Evolutionary conservation across 2,888 invertebrate species (phyloP).

Genomic region (Amphipyra tragopoginis): DNA sequence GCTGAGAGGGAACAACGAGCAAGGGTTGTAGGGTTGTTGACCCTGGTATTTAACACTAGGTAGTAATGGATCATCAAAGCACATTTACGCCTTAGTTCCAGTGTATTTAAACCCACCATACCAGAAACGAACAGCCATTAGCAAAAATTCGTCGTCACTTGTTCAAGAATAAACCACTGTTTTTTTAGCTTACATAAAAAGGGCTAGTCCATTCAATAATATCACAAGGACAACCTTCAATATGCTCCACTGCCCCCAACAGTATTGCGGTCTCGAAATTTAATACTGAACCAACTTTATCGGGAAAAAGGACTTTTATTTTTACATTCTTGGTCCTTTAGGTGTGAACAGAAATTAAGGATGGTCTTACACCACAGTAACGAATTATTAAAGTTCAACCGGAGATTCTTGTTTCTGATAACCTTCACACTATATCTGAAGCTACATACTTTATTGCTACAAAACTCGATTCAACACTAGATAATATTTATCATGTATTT

Average conservation of each 20-base stretch:
- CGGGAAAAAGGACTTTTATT: constrained; percentile 11
- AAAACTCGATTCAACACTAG: no score
- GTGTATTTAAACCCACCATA: no score
- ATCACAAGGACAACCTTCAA: constrained; percentile 41
- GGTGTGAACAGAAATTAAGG: constrained; percentile 20
- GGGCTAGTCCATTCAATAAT: constrained; percentile 30
- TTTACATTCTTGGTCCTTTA: constrained; percentile 14
- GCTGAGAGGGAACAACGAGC: no score
- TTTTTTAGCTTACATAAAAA: constrained; percentile 36
- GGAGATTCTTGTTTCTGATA: no score
- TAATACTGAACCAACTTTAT: constrained; percentile 32
- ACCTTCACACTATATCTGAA: no score
- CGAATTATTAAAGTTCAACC: constrained; percentile 1
- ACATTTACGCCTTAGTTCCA: no score
- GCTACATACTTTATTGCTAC: no score
- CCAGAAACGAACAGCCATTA: no score
- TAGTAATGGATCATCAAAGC: no score
- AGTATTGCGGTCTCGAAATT: constrained; percentile 43
- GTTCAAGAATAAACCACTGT: constrained; percentile 5
- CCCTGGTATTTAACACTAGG: no score
- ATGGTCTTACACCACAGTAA: constrained; percentile 10
- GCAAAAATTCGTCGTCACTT: neutral
- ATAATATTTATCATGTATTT: no score
- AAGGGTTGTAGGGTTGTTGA: no score
- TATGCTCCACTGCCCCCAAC: constrained; percentile 38